Evolutionary conservation across 2,797 vertebrate species (phyloP), one percentile per base, ranked within the genome.

Genomic region (Denticeps clupeoides): DNA sequence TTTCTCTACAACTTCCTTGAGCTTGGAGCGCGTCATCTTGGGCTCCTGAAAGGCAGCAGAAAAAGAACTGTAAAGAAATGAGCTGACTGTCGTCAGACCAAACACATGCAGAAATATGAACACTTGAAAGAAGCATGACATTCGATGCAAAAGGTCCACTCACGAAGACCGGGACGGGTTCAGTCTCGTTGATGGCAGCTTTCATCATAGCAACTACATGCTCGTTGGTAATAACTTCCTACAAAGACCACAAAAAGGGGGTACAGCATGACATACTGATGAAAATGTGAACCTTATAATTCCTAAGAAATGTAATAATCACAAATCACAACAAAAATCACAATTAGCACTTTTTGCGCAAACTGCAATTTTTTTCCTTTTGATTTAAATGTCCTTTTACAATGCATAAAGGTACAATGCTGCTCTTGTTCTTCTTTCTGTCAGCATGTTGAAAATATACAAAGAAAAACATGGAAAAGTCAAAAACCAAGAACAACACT

Each of bases 131-230:
- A 29, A 22, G 2, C 22, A 11, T 16, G 11, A 4, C 1, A 15
- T 3, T 27, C n/a, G 7, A 31, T 13, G 22, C 12, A 41, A 3
- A 22, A 4, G 5, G 41, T 28, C 11, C 12, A 92, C 94, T 93
- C 66, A 98, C 94, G 78, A 98, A 98, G 4, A 88, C 45, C 2
- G 91, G 90, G 41, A 86, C 67, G 1, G 89, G 86, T 40, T 95
- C 87, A 0, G 89, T 94, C 62, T 98, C 89, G 1, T 87, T 91
- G 69, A 98, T 95, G 35, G 94, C 92, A 1, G 94, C 93, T 67
- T 95, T 97, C 93, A 98, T 94, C 94, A 97, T 96, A 28, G 94
- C 93, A 47, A 98, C 92, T 3, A 98, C 94, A 0, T 98, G 94
- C 22, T 98, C 92, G 0, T 98, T 97, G 5, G 93, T 98, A 72